These are phyloP conservation scores for Menidia beryllina DNA, from an alignment of 2,113 vertebrate species.

Conservation along the genomic window DNA sequence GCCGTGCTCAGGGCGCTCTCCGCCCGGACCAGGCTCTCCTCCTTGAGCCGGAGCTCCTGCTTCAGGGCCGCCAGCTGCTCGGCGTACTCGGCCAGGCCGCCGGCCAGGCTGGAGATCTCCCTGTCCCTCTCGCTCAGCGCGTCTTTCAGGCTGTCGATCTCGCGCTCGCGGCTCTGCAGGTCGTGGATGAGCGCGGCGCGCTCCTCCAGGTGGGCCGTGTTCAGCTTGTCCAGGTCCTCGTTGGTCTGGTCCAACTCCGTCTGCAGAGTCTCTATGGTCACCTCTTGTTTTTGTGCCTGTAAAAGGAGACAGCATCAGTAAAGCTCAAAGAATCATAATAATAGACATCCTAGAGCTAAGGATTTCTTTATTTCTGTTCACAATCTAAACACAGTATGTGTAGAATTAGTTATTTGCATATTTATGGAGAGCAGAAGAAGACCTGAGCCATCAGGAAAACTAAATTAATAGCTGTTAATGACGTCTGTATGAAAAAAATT, in stretches of 20 bases:
- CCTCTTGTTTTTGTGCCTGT: conserved; percentile 86
- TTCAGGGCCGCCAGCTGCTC: conserved; percentile 85
- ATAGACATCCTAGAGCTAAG: too few relatives aligned
- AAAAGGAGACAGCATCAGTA: not conserved
- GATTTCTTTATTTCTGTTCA: too few relatives aligned
- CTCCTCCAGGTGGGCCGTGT: conserved; percentile 87
- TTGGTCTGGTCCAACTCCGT: conserved; percentile 89
- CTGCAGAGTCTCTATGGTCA: conserved; percentile 80
- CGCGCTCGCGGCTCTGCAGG: conserved; percentile 89
- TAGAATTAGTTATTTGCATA: too few relatives aligned
- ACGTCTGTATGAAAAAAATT: too few relatives aligned
- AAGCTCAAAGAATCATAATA: too few relatives aligned
- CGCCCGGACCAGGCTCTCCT: conserved; percentile 81
- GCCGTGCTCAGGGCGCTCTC: conserved; percentile 82
- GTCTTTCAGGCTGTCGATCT: conserved; percentile 88
- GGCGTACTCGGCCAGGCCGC: conserved; percentile 82
- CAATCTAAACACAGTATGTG: too few relatives aligned
- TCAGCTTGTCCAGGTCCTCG: conserved; percentile 91
- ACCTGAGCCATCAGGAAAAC: too few relatives aligned
- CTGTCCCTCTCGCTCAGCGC: conserved; percentile 85
- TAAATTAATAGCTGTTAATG: too few relatives aligned
- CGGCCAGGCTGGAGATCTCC: conserved; percentile 81
- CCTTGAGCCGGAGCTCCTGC: conserved; percentile 83
- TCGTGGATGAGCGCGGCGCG: conserved; percentile 89
- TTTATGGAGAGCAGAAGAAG: too few relatives aligned